Conservation (phyloP, 2,113 vertebrate genomes). For the Dromas ardeola region DNA sequence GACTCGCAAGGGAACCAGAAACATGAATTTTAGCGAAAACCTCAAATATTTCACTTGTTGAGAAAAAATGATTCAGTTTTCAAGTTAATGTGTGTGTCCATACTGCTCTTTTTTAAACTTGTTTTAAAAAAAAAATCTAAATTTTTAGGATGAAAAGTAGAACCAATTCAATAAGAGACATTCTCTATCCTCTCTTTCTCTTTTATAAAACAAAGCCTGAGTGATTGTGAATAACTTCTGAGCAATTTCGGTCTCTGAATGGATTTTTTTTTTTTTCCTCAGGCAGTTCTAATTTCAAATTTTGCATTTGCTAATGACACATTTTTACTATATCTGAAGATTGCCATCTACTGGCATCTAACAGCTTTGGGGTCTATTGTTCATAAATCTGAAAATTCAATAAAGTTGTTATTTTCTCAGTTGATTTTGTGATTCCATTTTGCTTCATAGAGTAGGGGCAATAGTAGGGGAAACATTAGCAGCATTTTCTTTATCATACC, state of each 20-base stretch:
- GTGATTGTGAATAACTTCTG: not conserved
- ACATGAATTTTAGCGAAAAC: not conserved
- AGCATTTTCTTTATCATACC: constrained; percentile 13
- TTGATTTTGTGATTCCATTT: not conserved
- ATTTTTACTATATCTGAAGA: constrained; percentile 32
- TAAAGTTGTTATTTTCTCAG: not conserved
- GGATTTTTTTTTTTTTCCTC: not conserved
- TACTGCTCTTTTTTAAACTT: not conserved
- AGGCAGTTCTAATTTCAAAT: constrained; percentile 1
- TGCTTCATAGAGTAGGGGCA: not conserved
- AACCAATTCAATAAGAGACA: not conserved
- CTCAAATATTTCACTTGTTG: not conserved
- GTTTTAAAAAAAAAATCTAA: not conserved
- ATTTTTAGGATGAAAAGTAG: not conserved
- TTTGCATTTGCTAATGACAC: constrained; percentile 1
- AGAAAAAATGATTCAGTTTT: not conserved
- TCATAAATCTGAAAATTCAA: constrained; percentile 5
- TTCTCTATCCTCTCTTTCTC: not conserved
- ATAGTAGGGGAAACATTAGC: not conserved
- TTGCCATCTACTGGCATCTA: constrained; percentile 52
- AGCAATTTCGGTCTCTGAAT: not conserved
- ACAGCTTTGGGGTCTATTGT: not conserved
- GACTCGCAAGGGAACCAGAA: not conserved
- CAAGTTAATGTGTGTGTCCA: not conserved
- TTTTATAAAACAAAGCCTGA: not conserved